These are phyloP conservation scores for Xanthia togata DNA, from an alignment of 2,888 invertebrate species.

Conservation along the genomic window DNA sequence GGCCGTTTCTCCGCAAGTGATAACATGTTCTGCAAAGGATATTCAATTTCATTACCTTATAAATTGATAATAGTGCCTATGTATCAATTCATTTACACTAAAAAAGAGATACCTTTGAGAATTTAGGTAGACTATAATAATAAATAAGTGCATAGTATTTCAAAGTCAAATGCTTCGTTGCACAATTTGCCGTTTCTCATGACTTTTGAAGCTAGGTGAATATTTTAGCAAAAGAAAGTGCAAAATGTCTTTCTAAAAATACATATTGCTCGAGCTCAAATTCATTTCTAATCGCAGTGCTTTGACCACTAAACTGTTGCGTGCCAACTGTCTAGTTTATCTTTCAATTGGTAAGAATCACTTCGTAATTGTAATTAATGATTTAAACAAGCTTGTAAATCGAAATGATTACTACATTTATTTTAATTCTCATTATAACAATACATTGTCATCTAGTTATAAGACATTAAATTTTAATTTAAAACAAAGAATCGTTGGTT, in stretches of 20 bases:
- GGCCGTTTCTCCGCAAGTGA: no score
- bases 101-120: not conserved
- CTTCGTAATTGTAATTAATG: conserved; percentile 2
- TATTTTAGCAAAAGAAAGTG: not conserved
- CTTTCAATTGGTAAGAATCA: conserved; percentile 16
- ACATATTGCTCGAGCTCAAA: not conserved
- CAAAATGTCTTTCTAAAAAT: conserved; percentile 2
- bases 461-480: no score
- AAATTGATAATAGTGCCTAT: not conserved
- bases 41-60: not conserved
- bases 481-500: not conserved
- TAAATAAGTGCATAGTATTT: not conserved
- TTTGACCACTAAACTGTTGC: conserved; percentile 19
- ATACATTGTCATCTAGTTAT: not conserved
- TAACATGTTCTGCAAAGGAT: not conserved
- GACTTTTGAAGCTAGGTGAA: not conserved
- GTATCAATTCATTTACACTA: not conserved
- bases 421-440: not conserved
- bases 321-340: conserved; percentile 8
- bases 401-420: not conserved
- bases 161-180: not conserved
- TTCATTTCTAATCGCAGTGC: conserved; percentile 31
- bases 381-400: not conserved
- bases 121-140: not conserved
- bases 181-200: not conserved